These are phyloP conservation scores for Arctocebus calabarensis DNA, from an alignment of 2,797 vertebrate genomes.

Conservation along the genomic window DNA sequence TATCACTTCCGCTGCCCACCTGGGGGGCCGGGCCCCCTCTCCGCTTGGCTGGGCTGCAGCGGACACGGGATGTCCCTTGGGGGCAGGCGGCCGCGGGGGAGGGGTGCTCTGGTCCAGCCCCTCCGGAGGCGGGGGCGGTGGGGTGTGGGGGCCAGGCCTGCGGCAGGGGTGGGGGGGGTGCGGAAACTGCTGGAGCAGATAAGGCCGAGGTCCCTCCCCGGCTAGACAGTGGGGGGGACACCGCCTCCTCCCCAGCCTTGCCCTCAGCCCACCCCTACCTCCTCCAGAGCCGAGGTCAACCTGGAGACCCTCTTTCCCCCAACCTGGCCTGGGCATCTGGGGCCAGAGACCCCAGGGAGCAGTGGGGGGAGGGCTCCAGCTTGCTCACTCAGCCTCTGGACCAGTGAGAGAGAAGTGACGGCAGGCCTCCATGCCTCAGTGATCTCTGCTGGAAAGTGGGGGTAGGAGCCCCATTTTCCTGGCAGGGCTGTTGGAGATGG, in stretches of 20 bases:
- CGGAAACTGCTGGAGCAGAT: constrained; percentile 90
- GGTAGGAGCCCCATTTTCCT: not conserved
- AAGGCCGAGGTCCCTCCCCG: constrained; percentile 86
- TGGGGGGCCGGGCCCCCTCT: constrained; percentile 72
- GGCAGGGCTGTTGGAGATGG: not conserved
- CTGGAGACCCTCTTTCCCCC: not conserved
- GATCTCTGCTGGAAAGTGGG: constrained; percentile 31
- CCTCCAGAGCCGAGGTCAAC: not conserved
- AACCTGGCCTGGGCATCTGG: not conserved
- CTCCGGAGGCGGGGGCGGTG: constrained; percentile 26
- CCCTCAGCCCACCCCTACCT: not conserved
- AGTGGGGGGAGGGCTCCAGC: not conserved
- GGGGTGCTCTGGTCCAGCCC: constrained; percentile 1
- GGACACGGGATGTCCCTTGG: constrained; percentile 42
- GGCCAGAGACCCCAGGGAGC: not conserved
- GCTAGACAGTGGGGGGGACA: constrained; percentile 77
- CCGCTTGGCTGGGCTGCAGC: constrained; percentile 64
- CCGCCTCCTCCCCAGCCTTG: not conserved
- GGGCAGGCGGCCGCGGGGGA: constrained; percentile 67
- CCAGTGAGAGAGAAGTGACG: not conserved
- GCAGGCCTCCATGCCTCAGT: not conserved
- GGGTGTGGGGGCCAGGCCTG: not conserved
- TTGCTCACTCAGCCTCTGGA: not conserved
- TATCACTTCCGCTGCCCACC: constrained; percentile 82
- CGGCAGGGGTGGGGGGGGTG: constrained; percentile 76